Conservation (phyloP, 2,888 invertebrate species). For the Drosophila stalkeri region DNA sequence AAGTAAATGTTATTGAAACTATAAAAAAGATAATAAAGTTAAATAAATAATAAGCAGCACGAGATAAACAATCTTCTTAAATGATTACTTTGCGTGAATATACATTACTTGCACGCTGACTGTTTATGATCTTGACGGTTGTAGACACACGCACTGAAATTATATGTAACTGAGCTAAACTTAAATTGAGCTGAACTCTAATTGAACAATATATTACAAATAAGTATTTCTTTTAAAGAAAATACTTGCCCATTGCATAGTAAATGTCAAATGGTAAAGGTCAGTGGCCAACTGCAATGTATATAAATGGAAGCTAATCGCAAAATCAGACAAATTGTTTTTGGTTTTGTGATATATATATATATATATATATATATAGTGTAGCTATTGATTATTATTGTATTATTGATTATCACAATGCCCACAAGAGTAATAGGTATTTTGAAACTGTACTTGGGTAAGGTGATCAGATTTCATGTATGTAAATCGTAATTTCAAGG, state of each 20-base stretch:
- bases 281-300: neutral
- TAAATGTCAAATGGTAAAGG: neutral
- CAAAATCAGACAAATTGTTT: neutral
- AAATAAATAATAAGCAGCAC: neutral
- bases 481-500: neutral
- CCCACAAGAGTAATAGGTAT: neutral
- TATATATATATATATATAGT: neutral
- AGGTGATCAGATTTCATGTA: neutral
- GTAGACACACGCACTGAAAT: neutral
- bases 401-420: neutral
- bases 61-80: neutral
- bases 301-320: neutral
- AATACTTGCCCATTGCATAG: neutral
- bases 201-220: neutral
- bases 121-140: slow-evolving; percentile 1
- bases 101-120: neutral
- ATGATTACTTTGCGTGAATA: neutral
- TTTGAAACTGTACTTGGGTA: neutral
- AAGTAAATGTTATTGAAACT: slow-evolving; percentile 3
- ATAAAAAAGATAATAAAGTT: neutral
- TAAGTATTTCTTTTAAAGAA: neutral
- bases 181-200: too few relatives aligned
- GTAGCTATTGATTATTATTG: neutral
- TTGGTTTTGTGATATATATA: neutral
- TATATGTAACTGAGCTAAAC: neutral